Conservation (phyloP, 1,140 invertebrate genomes). For the Ceratosolen solmsi region DNA sequence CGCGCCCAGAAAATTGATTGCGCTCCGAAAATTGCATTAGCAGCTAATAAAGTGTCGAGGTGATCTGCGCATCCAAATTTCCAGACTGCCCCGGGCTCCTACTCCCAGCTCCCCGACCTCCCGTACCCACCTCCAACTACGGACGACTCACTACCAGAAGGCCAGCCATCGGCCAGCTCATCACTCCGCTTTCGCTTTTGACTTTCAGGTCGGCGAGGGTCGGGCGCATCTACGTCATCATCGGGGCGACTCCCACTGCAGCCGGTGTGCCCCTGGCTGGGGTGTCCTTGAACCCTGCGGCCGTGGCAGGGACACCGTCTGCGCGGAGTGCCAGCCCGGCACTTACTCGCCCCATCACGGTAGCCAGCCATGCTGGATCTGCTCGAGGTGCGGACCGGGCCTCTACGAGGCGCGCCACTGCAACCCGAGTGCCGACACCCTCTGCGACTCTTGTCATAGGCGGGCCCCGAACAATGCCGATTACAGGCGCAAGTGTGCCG, state of each 20-base stretch:
- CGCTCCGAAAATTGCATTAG: too few species aligned
- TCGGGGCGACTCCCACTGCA: conserved; percentile 64
- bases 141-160: too few species aligned
- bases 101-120: not conserved
- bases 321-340: conserved; percentile 66
- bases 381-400: conserved; percentile 72
- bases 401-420: conserved; percentile 73
- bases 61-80: too few species aligned
- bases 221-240: conserved; percentile 69
- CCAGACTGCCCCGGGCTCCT: not conserved
- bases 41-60: too few species aligned
- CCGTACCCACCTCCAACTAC: not conserved
- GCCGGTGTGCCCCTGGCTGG: conserved; percentile 71
- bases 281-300: conserved; percentile 68
- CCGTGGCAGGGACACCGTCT: conserved; percentile 68
- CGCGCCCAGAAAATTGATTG: too few species aligned
- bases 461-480: conserved; percentile 65
- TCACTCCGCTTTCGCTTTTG: not conserved
- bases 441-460: conserved; percentile 73
- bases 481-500: conserved; percentile 63
- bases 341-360: conserved; percentile 73
- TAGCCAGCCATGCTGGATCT: conserved; percentile 71
- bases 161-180: not conserved
- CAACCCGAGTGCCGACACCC: conserved; percentile 67
- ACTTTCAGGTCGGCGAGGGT: conserved; percentile 46